Evolutionary conservation across 1,140 invertebrate genomes (phyloP).

Genomic region (Zaprionus gabonicus): DNA sequence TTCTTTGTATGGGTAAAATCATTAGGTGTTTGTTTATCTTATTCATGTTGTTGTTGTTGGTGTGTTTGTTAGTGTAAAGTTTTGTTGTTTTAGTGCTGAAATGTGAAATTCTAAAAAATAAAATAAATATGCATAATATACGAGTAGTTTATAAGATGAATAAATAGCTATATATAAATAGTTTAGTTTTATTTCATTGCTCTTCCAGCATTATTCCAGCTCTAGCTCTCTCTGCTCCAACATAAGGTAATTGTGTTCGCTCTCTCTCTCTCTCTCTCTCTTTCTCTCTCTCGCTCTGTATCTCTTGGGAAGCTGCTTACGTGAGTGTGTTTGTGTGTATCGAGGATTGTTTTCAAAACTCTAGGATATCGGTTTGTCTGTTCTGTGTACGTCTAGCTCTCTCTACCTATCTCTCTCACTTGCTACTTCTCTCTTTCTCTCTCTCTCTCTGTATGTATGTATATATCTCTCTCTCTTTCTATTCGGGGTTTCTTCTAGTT

Average conservation of each 20-base stretch:
- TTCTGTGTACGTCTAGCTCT: slow-evolving; percentile 5
- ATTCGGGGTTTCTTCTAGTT: slow-evolving; percentile 29
- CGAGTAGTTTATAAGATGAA: slow-evolving; percentile 32
- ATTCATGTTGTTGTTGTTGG: slow-evolving; percentile 17
- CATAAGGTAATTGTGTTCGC: slow-evolving; percentile 7
- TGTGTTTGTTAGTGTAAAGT: slow-evolving; percentile 22
- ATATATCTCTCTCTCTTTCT: slow-evolving; percentile 50
- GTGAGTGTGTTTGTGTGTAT: background rate
- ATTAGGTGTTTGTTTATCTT: slow-evolving; percentile 13
- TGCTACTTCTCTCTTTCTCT: slow-evolving; percentile 1
- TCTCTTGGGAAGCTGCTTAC: background rate
- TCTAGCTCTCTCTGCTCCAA: slow-evolving; percentile 13
- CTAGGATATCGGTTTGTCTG: slow-evolving; percentile 6
- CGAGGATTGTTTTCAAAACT: slow-evolving; percentile 7
- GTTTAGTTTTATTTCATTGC: slow-evolving; percentile 42
- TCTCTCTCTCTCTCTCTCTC: slow-evolving; percentile 12
- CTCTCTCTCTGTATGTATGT: slow-evolving; percentile 12
- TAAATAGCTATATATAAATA: slow-evolving; percentile 51
- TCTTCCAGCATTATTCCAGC: slow-evolving; percentile 3
- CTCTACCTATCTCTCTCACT: background rate
- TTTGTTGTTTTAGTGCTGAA: slow-evolving; percentile 40
- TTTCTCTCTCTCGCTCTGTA: slow-evolving; percentile 4
- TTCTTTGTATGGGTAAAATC: slow-evolving; percentile 18
- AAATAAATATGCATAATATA: slow-evolving; percentile 33
- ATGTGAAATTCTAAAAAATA: slow-evolving; percentile 44